Evolutionary conservation across 2,113 vertebrate species (phyloP).

Genomic region (Grantiella picta): DNA sequence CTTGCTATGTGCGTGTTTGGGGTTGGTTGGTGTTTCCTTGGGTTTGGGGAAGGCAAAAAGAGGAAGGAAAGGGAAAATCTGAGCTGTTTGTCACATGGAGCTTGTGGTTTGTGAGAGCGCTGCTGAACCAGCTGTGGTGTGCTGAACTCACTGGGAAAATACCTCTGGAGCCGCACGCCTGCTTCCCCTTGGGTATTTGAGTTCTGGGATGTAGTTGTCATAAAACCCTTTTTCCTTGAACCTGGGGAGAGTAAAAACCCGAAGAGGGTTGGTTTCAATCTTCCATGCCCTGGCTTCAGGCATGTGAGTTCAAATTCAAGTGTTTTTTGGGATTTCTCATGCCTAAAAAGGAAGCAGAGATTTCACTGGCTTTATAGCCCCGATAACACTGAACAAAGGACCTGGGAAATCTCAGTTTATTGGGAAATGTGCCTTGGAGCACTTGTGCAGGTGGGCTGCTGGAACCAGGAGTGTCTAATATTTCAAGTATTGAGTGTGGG

Average conservation of each 20-base stretch:
- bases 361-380: neutral
- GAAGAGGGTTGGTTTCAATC: accelerated
- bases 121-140: neutral
- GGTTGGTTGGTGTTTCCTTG: neutral
- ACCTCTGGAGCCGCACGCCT: accelerated
- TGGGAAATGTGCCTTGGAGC: neutral
- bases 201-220: neutral
- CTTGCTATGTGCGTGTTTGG: neutral
- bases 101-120: neutral
- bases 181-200: neutral
- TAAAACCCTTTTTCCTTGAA: neutral
- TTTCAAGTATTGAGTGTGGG: accelerated
- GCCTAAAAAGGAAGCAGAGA: neutral
- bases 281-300: neutral
- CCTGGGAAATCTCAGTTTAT: accelerated
- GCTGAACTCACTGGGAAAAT: neutral
- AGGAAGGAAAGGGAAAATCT: neutral
- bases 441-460: neutral
- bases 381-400: neutral
- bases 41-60: neutral
- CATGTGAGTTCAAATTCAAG: neutral
- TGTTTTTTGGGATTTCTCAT: neutral
- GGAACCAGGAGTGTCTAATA: accelerated
- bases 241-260: neutral
- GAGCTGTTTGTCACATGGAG: neutral